These are phyloP conservation scores for Crocidura indochinensis DNA, from an alignment of 2,797 vertebrate species.

Conservation along the genomic window DNA sequence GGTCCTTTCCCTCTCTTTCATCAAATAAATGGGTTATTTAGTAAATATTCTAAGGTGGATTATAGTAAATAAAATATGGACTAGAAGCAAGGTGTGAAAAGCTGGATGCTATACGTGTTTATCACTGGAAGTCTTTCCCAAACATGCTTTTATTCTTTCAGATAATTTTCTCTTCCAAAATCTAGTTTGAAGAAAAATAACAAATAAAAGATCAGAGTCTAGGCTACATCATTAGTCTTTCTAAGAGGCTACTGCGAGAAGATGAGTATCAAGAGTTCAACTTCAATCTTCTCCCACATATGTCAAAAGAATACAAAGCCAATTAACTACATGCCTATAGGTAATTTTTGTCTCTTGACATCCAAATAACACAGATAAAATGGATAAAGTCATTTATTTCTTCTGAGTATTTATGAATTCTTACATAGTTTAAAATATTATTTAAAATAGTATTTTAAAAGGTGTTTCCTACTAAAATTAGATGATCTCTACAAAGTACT, in stretches of 20 bases:
- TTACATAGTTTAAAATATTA: neutral
- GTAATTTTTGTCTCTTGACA: conserved; percentile 19
- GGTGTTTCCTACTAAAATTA: conserved; percentile 42
- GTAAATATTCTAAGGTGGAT: conserved; percentile 83
- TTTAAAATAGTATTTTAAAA: conserved; percentile 63
- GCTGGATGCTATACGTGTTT: neutral
- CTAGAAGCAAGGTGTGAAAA: conserved; percentile 78
- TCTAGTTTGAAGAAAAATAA: conserved; percentile 78
- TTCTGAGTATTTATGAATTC: conserved; percentile 44
- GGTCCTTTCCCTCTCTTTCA: conserved; percentile 86
- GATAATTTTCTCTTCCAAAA: conserved; percentile 62
- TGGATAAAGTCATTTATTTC: conserved; percentile 20
- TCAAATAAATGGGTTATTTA: conserved; percentile 80
- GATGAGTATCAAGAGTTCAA: neutral
- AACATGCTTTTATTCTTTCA: conserved; percentile 35
- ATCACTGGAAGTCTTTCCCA: conserved; percentile 65
- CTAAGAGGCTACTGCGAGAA: neutral
- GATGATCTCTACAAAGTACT: neutral
- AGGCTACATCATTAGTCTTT: conserved; percentile 56
- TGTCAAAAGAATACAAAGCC: conserved; percentile 26
- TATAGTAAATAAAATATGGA: conserved; percentile 77
- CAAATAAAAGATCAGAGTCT: conserved; percentile 45
- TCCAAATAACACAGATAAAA: conserved; percentile 10
- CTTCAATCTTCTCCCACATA: neutral
- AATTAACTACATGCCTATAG: neutral